Evolutionary conservation across 2,888 invertebrate species (phyloP), one percentile per base, ranked within the genome.

Genomic region (Meghimatium bilineatum): DNA sequence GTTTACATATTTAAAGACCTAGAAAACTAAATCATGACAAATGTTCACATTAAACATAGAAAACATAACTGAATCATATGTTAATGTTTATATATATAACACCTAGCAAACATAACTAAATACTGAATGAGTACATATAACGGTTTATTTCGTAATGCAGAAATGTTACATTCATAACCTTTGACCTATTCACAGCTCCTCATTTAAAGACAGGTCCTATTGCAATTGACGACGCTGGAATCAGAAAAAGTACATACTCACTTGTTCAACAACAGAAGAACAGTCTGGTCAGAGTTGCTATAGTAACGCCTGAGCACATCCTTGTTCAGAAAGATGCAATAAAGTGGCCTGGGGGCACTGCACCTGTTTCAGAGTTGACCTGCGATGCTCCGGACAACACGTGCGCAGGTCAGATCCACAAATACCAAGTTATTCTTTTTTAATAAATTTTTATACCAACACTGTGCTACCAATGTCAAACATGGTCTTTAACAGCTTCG

Each of bases 171-270:
- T n/a, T 66, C 32, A 32, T 74, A n/a, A 34, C 32, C 69, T 52
- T 66, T 52, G 44, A 14, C 79, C 60, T 44, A 12, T 67, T 32
- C 44, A 1, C 76, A 77, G 82, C 77, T 26, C 69, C 52, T 26
- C 69, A 69, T 60, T 32, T 82, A 44, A 67, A 60, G 38, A 77
- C 82, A 0, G 82, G 82, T 10, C n/a, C 69, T 23, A 56, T 82
- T n/a, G 0, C n/a, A 6, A 36, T 82, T 26, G 77, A 82, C 69
- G 20, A 36, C 12, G 6, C 29, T 29, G 82, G 82, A 14, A 71
- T 77, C 36, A 32, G 82, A 38, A 77, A 67, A 26, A 56, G 77
- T 20, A 67, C 82, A 14, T 52, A 44, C 60, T 76, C 69, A 5
- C 17, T 80, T 36, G 74, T 74, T 66, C 81, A 81, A 44, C 29